Base-by-base conservation (phyloP, 2,888 invertebrate species). In the Octonoba sinensis region DNA sequence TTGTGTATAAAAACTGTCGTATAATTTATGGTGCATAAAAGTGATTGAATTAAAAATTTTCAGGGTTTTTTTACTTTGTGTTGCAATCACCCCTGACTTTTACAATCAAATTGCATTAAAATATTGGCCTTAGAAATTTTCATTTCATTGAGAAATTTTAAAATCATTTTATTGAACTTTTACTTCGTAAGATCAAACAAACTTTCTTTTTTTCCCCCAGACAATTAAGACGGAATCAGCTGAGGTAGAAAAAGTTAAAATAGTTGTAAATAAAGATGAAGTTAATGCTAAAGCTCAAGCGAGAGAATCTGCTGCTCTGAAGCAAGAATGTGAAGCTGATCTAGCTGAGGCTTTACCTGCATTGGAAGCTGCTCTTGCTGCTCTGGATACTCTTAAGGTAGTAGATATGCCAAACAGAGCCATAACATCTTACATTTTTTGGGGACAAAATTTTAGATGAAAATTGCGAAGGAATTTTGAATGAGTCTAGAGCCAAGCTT, bases 301-400 rank as follows among this genome's bases (percentile, higher is more conserved):
- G 0, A 96, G 96, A 0, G 95, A 95, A 0, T 95, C 97, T 0
- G 96, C 97, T 87, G 96, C 96, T 11, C 97, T 98, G 86, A 97
- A 97, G 87, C 96, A 97, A 88, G 98, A 99, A 88, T 99, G 98
- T 89, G 98, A 98, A 89, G 95, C 95, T 36, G 98, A 99, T 89
- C 89, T 99, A 72, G 96, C 96, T 0, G 97, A 97, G 88, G 98
- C 99, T 0, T 95, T 96, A 77, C 98, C 98, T 0, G 97, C 97
- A 0, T 90, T 99, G 20, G 94, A 97, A 87, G 93, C 96, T 0
- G 97, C 99, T 0, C 89, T 97, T 0, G 91, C 93, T 57, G 97
- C 98, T 0, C 91, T 99, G 16, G 94, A 99, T 87, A 97, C 97
- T 0, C 90, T 99, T 1, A 98, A 97, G 49, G 82, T 84, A 72